phyloP scores from a whole-genome alignment of 2,888 invertebrate species.

The Polydrusus cervinus region DNA sequence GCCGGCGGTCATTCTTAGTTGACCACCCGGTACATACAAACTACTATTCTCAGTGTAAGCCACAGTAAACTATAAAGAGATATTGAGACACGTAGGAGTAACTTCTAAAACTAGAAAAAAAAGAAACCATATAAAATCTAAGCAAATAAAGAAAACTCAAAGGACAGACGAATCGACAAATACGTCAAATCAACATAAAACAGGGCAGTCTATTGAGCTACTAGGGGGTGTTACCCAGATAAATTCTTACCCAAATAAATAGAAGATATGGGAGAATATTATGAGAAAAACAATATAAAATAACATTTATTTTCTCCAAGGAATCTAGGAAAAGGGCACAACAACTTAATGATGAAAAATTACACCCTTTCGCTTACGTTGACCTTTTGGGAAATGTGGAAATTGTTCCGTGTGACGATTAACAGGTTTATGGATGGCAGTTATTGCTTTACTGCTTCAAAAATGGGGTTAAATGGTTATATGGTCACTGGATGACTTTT shows the following conservation, averaged over 20 bases:
- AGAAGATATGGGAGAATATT: slow-evolving; percentile 7
- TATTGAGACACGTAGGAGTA: too few relatives aligned
- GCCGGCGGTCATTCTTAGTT: too few relatives aligned
- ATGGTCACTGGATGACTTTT: slow-evolving; percentile 5
- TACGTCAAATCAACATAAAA: too few relatives aligned
- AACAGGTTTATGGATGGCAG: slow-evolving; percentile 6
- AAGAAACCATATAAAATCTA: too few relatives aligned
- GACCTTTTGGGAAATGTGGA: slow-evolving; percentile 16
- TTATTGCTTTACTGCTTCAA: slow-evolving; percentile 19
- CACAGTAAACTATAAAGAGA: too few relatives aligned
- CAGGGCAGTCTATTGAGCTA: too few relatives aligned
- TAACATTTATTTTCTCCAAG: slow-evolving; percentile 22
- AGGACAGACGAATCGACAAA: too few relatives aligned
- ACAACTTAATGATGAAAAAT: slow-evolving; percentile 38
- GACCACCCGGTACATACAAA: too few relatives aligned
- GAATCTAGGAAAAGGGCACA: slow-evolving; percentile 14
- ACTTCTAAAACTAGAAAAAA: too few relatives aligned
- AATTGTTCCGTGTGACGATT: slow-evolving; percentile 5
- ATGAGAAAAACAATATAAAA: slow-evolving; percentile 30
- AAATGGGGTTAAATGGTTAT: background rate
- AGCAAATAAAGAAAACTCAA: too few relatives aligned
- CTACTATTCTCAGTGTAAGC: too few relatives aligned
- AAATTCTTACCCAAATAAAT: background rate
- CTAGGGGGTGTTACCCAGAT: background rate
- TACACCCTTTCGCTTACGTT: slow-evolving; percentile 9